Evolutionary conservation across 35 echinoderm and acorn worm species (phyloP).

Genomic region (Patiria miniata): DNA sequence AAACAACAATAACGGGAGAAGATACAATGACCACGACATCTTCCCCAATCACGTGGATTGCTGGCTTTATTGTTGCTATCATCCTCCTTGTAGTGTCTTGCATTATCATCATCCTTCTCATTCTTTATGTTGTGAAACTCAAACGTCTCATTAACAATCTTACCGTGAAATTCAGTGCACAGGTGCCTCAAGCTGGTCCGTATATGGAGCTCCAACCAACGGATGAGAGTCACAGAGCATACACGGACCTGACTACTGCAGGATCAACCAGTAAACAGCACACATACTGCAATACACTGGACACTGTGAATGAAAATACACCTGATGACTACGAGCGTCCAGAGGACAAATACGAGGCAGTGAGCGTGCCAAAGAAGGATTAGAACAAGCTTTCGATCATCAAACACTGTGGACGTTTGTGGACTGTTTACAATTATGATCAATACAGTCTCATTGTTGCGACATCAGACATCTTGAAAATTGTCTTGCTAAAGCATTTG

Average conservation of each 20-base stretch:
- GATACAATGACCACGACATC: neutral
- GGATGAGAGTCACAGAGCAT: neutral
- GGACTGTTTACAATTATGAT: no score
- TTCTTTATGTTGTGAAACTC: neutral
- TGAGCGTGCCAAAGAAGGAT: no score
- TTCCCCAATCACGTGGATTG: neutral
- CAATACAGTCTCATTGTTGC: no score
- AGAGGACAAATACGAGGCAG: neutral
- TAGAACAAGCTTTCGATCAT: no score
- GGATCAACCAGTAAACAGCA: neutral
- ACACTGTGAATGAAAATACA: neutral
- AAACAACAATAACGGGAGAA: neutral
- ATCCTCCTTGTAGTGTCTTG: neutral
- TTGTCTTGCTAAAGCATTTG: no score
- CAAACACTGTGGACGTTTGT: no score
- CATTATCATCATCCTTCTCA: neutral
- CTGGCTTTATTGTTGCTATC: neutral
- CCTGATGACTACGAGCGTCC: neutral
- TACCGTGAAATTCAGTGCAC: neutral
- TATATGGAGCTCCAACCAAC: conserved; percentile 21
- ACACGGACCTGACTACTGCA: neutral
- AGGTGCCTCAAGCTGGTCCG: neutral
- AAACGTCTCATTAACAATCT: neutral
- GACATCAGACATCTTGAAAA: no score
- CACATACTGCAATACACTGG: neutral